Conservation (phyloP, 1,140 invertebrate species). For the Ectropis grisescens region DNA sequence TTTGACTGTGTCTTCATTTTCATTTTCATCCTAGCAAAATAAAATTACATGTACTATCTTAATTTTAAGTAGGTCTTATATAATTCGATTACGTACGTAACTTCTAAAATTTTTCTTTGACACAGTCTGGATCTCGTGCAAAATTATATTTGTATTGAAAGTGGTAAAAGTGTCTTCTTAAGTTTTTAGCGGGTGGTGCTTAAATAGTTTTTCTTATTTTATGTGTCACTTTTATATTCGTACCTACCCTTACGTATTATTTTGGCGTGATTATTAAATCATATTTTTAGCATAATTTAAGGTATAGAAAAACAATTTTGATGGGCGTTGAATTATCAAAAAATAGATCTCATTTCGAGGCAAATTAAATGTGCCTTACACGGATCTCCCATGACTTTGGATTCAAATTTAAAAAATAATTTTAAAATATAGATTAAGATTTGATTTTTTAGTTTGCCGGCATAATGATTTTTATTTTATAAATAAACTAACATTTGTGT, state of each 20-base stretch:
- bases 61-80: slow-evolving; percentile 49
- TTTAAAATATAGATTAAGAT: too few relatives aligned
- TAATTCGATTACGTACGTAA: slow-evolving; percentile 38
- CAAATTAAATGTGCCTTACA: slow-evolving; percentile 36
- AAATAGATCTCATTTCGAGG: slow-evolving; percentile 61
- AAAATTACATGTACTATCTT: slow-evolving; percentile 5
- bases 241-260: slow-evolving; percentile 50
- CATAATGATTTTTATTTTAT: too few relatives aligned
- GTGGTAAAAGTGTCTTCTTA: slow-evolving; percentile 20
- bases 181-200: slow-evolving; percentile 53
- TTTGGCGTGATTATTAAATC: slow-evolving; percentile 29
- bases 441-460: too few relatives aligned
- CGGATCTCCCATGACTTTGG: slow-evolving; percentile 51
- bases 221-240: slow-evolving; percentile 4
- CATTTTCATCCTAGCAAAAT: not conserved
- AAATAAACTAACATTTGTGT: slow-evolving; percentile 41
- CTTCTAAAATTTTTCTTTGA: slow-evolving; percentile 33
- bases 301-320: slow-evolving; percentile 39
- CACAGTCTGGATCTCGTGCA: slow-evolving; percentile 50
- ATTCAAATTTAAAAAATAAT: slow-evolving; percentile 7
- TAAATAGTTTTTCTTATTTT: slow-evolving; percentile 28
- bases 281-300: slow-evolving; percentile 29
- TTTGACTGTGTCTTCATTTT: too few relatives aligned
- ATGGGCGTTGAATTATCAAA: slow-evolving; percentile 47
- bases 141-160: slow-evolving; percentile 46